phyloP scores from a whole-genome alignment of 2,888 invertebrate genomes.

The Chrysolina haemoptera region DNA sequence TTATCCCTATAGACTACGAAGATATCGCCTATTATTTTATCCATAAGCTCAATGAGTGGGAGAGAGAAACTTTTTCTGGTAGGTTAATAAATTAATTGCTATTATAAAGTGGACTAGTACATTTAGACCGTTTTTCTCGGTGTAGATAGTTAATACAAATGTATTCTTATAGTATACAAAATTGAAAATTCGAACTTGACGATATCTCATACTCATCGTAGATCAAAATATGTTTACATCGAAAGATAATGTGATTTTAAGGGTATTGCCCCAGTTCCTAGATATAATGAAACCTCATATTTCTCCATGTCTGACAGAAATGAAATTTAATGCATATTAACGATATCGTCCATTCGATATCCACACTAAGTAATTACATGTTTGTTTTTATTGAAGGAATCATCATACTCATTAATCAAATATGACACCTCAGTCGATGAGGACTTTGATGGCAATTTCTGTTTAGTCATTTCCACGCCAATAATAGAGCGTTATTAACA shows the following conservation, averaged over 20 bases:
- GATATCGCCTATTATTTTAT: no score
- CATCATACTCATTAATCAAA: slow-evolving; percentile 50
- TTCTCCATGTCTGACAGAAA: slow-evolving; percentile 27
- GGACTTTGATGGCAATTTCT: slow-evolving; percentile 46
- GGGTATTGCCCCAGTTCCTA: background rate
- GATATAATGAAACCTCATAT: slow-evolving; percentile 21
- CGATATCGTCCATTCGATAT: slow-evolving; percentile 39
- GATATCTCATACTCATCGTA: background rate
- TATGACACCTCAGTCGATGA: slow-evolving; percentile 47
- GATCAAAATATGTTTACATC: background rate
- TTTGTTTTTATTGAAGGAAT: slow-evolving; percentile 50
- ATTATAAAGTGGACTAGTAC: no score
- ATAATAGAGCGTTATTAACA: slow-evolving; percentile 34
- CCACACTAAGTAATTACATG: slow-evolving; percentile 48
- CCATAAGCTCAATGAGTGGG: no score
- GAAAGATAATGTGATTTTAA: background rate
- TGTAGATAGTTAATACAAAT: no score
- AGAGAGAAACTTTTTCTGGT: no score
- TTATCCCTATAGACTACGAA: no score
- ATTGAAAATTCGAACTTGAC: no score
- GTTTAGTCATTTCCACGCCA: slow-evolving; percentile 45
- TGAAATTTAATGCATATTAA: slow-evolving; percentile 41
- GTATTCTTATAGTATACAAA: no score
- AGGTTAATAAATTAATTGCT: no score
- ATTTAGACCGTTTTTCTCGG: no score